A percentile compares a stretch with the other conserved stretches of the same genome.
phyloP scores from a whole-genome alignment of 2,113 vertebrate genomes.

The Pristiophorus japonicus region DNA sequence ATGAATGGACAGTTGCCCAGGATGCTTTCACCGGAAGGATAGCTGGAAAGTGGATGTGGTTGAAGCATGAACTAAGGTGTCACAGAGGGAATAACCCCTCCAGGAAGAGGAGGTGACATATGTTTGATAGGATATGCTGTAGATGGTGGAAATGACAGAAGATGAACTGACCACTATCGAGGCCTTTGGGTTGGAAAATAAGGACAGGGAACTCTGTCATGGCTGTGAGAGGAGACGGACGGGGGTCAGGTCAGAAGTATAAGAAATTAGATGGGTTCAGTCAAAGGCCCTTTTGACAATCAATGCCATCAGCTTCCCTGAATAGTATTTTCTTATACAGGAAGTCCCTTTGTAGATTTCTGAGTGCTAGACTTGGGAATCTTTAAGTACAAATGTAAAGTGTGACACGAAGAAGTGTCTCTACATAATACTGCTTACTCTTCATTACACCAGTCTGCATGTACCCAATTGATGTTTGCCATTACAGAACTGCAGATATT shows the following conservation, averaged over 20 bases:
- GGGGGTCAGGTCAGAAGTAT: neutral
- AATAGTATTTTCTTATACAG: neutral
- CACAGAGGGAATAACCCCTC: neutral
- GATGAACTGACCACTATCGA: neutral
- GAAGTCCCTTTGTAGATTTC: neutral
- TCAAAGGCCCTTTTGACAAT: neutral
- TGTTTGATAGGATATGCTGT: neutral
- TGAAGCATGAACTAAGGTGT: neutral
- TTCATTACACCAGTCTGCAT: neutral
- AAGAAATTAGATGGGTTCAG: neutral
- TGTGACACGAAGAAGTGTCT: neutral
- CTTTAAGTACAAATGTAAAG: neutral
- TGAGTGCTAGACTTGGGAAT: neutral
- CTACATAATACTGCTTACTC: too few relatives aligned
- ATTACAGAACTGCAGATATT: neutral
- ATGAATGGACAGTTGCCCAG: neutral
- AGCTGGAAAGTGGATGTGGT: neutral
- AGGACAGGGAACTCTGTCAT: neutral
- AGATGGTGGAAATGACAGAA: neutral
- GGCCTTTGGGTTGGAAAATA: neutral
- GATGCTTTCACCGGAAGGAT: neutral
- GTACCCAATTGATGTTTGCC: neutral
- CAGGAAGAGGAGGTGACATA: neutral
- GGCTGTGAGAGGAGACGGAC: neutral
- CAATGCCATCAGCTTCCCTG: neutral